A percentile compares a stretch with the other conserved stretches of the same genome.
Evolutionary conservation across 53 echinoderm and acorn worm species (phyloP).

Genomic region (Paelopatides confundens): DNA sequence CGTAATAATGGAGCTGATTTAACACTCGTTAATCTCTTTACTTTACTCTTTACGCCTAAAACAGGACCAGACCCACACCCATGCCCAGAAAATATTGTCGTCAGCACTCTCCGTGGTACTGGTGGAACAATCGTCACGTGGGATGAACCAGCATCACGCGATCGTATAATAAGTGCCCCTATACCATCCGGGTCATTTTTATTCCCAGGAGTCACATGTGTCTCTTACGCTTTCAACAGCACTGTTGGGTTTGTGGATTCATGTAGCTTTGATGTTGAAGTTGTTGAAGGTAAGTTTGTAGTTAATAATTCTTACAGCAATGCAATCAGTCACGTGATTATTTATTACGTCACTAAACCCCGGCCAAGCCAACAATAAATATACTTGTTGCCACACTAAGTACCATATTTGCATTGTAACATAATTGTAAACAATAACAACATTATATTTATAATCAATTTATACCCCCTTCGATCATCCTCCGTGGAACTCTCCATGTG

Average conservation of each 20-base stretch:
- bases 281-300: neutral
- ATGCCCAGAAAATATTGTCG: neutral
- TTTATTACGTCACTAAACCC: too few relatives aligned
- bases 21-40: too few relatives aligned
- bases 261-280: constrained; percentile 14
- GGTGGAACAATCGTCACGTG: constrained; percentile 34
- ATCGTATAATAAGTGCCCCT: neutral
- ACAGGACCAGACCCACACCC: constrained; percentile 36
- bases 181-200: constrained; percentile 2
- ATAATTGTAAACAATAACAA: too few relatives aligned
- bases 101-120: constrained; percentile 4
- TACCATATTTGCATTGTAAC: too few relatives aligned
- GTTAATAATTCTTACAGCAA: too few relatives aligned
- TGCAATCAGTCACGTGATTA: too few relatives aligned
- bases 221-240: constrained; percentile 7
- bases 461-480: too few relatives aligned
- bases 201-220: neutral
- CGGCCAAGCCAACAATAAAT: too few relatives aligned
- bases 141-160: constrained; percentile 1
- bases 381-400: too few relatives aligned
- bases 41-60: neutral
- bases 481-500: too few relatives aligned
- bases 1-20: too few relatives aligned
- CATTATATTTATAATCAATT: too few relatives aligned
- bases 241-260: neutral